Percentiles rank a stretch among this genome's conserved stretches.
phyloP scores from a whole-genome alignment of 2,888 invertebrate species.

The Coenonympha arcania region DNA sequence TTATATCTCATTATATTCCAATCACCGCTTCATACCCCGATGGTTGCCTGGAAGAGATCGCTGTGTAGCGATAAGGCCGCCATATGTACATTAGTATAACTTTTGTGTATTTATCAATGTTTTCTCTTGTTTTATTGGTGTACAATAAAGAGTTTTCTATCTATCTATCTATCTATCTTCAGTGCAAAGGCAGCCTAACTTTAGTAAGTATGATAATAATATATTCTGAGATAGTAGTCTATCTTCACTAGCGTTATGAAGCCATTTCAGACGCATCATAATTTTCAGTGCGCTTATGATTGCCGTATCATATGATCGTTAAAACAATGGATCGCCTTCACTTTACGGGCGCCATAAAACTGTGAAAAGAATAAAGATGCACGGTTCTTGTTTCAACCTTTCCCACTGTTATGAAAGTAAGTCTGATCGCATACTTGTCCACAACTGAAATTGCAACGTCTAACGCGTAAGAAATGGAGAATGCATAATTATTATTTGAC shows the following conservation, averaged over 20 bases:
- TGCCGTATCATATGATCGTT: slow-evolving; percentile 14
- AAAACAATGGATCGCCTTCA: slow-evolving; percentile 23
- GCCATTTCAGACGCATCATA: slow-evolving; percentile 2
- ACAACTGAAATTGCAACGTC: not conserved
- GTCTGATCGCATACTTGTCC: not conserved
- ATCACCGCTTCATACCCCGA: too few relatives aligned
- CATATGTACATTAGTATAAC: too few relatives aligned
- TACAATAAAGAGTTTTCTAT: too few relatives aligned
- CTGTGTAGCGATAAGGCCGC: too few relatives aligned
- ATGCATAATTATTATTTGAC: not conserved
- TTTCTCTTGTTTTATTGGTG: too few relatives aligned
- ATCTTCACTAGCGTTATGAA: not conserved
- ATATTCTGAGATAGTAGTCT: not conserved
- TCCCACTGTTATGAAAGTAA: not conserved
- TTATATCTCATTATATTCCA: too few relatives aligned
- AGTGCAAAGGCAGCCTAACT: too few relatives aligned
- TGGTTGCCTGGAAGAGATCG: too few relatives aligned
- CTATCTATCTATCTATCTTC: too few relatives aligned
- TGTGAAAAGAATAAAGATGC: slow-evolving; percentile 9
- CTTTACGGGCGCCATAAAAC: slow-evolving; percentile 19
- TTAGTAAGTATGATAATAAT: too few relatives aligned
- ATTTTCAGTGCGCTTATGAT: slow-evolving; percentile 20
- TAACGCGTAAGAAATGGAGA: not conserved
- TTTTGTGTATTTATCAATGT: too few relatives aligned
- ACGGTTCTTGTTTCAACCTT: slow-evolving; percentile 9